Evolutionary conservation across 2,113 vertebrate species (phyloP), one percentile per base, ranked within the genome.

Genomic region (Pseudorectes ferrugineus): DNA sequence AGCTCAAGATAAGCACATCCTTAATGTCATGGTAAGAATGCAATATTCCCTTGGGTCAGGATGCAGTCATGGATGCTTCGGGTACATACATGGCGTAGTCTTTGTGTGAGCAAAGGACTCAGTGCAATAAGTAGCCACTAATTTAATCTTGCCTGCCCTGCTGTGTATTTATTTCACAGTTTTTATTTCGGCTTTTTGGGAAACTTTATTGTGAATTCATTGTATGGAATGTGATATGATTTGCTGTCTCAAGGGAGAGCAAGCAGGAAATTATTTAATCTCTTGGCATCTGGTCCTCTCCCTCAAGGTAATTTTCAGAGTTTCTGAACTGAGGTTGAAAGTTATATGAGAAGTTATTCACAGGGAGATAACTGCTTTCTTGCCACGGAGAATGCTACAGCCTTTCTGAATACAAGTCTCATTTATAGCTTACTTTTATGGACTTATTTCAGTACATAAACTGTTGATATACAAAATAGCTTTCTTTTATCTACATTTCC

Each of bases 1-100:
- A 95, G 98, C 98, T 72, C 98, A 98, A 73, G 98, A 98, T 75
- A 98, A 99, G 92, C 99, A 99, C 96, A 98, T 99, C 92, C 98
- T 99, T 78, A 99, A 99, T 10, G 92, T 99, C 75, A 99, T 99
- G 98, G 99, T 99, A 98, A 98, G 98, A 74, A 33, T 49, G 24
- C 61, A 87, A 11, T 70, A 71, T 78, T 85, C 35, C 19, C 21
- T 48, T 48, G 22, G 42, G 58, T 84, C 45, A 71, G 35, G 59
- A 78, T 31, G 16, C 42, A 76, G n/a, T 43, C 46, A 2, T 61
- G 91, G 31, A 57, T 88, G 18, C 77, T 85, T 54, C 58, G 65
- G 81, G 40, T 66, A 24, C 46, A 10, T 35, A 26, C 5, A 1
- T 10, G 28, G 48, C 25, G 54, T 42, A 54, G 62, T 58, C 75